phyloP scores from a whole-genome alignment of 1,140 invertebrate species.

The Leptoteleia sp. region DNA sequence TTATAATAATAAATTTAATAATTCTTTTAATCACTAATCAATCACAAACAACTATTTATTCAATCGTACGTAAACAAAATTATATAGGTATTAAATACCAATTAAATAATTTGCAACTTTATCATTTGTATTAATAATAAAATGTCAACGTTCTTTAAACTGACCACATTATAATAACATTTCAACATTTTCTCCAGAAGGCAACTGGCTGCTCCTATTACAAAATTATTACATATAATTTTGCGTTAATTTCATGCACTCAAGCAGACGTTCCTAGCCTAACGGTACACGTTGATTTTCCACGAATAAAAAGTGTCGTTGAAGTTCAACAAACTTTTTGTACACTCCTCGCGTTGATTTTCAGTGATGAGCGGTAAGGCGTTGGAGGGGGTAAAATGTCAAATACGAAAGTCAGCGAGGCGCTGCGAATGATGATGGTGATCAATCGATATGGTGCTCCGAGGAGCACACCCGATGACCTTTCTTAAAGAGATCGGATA shows the following conservation, averaged over 20 bases:
- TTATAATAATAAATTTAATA: too few species aligned
- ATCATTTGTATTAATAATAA: too few species aligned
- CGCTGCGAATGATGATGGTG: conserved; percentile 28
- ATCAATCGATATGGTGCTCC: conserved; percentile 20
- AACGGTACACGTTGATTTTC: conserved; percentile 31
- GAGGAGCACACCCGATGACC: conserved; percentile 18
- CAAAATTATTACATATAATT: conserved; percentile 18
- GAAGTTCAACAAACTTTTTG: conserved; percentile 48
- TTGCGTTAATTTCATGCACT: conserved; percentile 15
- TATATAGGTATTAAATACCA: too few species aligned
- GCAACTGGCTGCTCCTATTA: too few species aligned
- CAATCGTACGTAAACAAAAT: too few species aligned
- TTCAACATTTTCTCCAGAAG: too few species aligned
- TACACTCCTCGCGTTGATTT: conserved; percentile 29
- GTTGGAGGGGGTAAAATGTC: conserved; percentile 52
- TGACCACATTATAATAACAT: too few species aligned
- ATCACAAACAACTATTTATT: too few species aligned
- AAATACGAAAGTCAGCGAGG: conserved; percentile 52
- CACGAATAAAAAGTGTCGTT: conserved; percentile 32
- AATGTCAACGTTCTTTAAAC: too few species aligned
- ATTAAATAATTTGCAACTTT: too few species aligned
- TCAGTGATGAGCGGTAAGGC: conserved; percentile 24
- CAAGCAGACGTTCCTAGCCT: conserved; percentile 24
- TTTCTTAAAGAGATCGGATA: conserved; percentile 1
- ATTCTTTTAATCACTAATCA: too few species aligned